Percentiles rank a stretch among this genome's conserved stretches.
Conservation (phyloP, 2,797 vertebrate genomes). For the Onychomys arenicola region DNA sequence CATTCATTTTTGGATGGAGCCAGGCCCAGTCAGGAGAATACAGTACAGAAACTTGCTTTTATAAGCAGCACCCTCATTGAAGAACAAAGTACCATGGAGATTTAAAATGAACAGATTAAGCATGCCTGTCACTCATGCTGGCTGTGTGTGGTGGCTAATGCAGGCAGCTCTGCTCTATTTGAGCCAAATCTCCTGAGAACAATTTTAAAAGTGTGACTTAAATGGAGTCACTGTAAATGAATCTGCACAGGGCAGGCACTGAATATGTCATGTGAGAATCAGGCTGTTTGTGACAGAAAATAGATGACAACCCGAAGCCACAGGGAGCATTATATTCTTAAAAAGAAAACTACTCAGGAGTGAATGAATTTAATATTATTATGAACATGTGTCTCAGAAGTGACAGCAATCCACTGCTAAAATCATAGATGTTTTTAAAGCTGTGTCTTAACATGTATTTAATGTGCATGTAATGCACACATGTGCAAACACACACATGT, state of each 20-base stretch:
- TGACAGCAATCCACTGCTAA: background rate
- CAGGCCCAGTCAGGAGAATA: background rate
- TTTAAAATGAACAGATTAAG: constrained; percentile 63
- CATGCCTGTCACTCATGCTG: constrained; percentile 39
- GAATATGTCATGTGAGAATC: constrained; percentile 1
- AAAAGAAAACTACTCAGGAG: background rate
- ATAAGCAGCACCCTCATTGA: background rate
- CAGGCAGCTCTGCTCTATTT: background rate
- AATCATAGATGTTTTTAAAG: constrained; percentile 3
- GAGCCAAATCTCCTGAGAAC: constrained; percentile 26
- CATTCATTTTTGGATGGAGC: background rate
- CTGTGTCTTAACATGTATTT: background rate
- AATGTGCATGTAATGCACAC: background rate
- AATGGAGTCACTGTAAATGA: constrained; percentile 72
- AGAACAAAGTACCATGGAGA: constrained; percentile 18
- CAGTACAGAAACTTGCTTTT: background rate
- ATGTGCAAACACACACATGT: background rate
- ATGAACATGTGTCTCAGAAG: background rate
- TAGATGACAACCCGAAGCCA: constrained; percentile 1
- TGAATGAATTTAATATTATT: background rate
- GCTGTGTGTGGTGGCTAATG: constrained; percentile 2
- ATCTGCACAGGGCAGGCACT: constrained; percentile 15
- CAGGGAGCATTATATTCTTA: background rate
- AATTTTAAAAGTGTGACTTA: constrained; percentile 75
- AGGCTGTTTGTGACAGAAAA: constrained; percentile 73